Conservation (phyloP, 2,797 vertebrate genomes). For the Siniperca obscura region DNA sequence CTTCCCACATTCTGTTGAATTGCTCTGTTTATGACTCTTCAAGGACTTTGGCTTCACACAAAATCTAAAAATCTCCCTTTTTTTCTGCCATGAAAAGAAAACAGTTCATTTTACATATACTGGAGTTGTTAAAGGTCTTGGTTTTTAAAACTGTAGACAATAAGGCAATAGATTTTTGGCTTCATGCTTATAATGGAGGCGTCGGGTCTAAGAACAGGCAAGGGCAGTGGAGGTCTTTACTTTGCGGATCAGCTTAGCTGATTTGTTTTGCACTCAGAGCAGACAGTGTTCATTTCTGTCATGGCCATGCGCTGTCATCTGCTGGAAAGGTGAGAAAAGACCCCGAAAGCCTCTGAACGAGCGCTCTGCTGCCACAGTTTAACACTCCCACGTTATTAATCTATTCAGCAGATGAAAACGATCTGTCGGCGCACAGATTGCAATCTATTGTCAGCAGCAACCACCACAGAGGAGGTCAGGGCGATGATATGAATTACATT, state of each 20-base stretch:
- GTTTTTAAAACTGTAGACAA: conserved; percentile 42
- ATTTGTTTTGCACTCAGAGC: conserved; percentile 58
- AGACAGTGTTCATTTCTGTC: conserved; percentile 47
- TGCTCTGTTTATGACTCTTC: conserved; percentile 30
- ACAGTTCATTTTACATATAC: neutral
- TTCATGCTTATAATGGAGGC: conserved; percentile 37
- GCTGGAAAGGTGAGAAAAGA: conserved; percentile 47
- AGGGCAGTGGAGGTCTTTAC: conserved; percentile 41
- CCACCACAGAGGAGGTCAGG: conserved; percentile 61
- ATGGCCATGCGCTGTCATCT: conserved; percentile 31
- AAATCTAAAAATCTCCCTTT: neutral
- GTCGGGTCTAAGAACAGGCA: conserved; percentile 40
- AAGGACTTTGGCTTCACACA: conserved; percentile 1
- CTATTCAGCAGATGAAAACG: conserved; percentile 51
- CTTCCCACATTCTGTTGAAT: conserved; percentile 26
- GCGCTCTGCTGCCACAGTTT: conserved; percentile 19
- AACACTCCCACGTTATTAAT: conserved; percentile 51
- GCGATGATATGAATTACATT: conserved; percentile 60
- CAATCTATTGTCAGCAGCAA: conserved; percentile 51
- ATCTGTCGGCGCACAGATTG: conserved; percentile 42
- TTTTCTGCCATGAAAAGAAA: conserved; percentile 17
- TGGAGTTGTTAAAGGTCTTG: conserved; percentile 9
- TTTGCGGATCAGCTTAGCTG: conserved; percentile 35
- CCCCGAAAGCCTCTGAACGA: conserved; percentile 24
- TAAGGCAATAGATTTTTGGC: conserved; percentile 41